Percentiles rank a stretch among this genome's conserved stretches.
Conservation (phyloP, 1,140 invertebrate species). For the Drusus annulatus region DNA sequence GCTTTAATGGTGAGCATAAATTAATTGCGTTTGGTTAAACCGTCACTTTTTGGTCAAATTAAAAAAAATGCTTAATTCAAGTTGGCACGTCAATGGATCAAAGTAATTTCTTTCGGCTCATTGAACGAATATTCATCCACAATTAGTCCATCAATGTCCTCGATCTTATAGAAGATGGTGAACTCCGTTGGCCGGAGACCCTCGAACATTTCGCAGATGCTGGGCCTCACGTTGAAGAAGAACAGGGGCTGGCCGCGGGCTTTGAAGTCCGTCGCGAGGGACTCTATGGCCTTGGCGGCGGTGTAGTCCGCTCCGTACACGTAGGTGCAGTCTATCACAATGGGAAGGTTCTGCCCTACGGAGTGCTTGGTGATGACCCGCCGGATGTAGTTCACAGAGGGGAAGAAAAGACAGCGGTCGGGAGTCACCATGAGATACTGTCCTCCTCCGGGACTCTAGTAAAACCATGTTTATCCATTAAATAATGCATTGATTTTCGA, state of each 20-base stretch:
- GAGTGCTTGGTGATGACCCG: slow-evolving; percentile 87
- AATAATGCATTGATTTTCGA: too few species aligned
- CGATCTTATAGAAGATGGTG: slow-evolving; percentile 82
- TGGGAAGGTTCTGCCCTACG: slow-evolving; percentile 74
- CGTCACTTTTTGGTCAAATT: too few species aligned
- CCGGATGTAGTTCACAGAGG: slow-evolving; percentile 88
- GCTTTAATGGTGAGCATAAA: too few species aligned
- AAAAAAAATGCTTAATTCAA: too few species aligned
- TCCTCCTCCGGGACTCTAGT: slow-evolving; percentile 65
- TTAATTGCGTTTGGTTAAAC: too few species aligned
- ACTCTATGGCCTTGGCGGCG: slow-evolving; percentile 81
- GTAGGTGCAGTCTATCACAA: slow-evolving; percentile 86
- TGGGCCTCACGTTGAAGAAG: slow-evolving; percentile 86
- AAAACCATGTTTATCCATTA: slow-evolving; percentile 10
- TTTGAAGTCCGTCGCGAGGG: slow-evolving; percentile 80
- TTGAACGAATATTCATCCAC: slow-evolving; percentile 61
- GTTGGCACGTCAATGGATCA: not conserved
- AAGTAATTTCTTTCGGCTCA: not conserved
- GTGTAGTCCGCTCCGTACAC: slow-evolving; percentile 87
- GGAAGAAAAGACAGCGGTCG: slow-evolving; percentile 88
- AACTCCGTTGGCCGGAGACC: slow-evolving; percentile 79
- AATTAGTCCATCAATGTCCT: slow-evolving; percentile 78
- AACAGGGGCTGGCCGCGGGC: slow-evolving; percentile 79
- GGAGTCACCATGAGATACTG: slow-evolving; percentile 86
- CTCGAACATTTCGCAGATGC: slow-evolving; percentile 82